Percentiles rank a stretch among this genome's conserved stretches.
phyloP scores from a whole-genome alignment of 2,113 vertebrate genomes.

The Tachysurus vachellii region DNA sequence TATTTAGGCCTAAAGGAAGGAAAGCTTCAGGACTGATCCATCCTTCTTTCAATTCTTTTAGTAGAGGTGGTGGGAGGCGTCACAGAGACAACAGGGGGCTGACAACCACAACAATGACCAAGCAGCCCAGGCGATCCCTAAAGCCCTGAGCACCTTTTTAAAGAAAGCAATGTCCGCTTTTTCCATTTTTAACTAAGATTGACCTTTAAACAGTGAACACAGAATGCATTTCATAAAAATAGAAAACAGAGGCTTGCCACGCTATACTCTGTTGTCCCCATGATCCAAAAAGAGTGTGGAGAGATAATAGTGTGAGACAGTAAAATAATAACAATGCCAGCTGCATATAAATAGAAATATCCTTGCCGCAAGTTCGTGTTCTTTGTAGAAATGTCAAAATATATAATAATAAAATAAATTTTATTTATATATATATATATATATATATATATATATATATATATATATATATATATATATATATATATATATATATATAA shows the following conservation, averaged over 20 bases:
- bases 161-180: constrained; percentile 21
- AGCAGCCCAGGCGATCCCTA: background rate
- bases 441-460: too few relatives aligned
- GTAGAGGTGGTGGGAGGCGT: constrained; percentile 12
- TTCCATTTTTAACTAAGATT: constrained; percentile 33
- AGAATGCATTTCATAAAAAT: constrained; percentile 19
- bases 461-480: too few relatives aligned
- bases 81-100: constrained; percentile 13
- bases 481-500: background rate
- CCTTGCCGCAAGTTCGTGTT: constrained; percentile 22
- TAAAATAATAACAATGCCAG: constrained; percentile 29
- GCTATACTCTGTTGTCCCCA: constrained; percentile 10
- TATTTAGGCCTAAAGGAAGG: constrained; percentile 31
- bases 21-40: constrained; percentile 25
- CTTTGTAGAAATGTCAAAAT: background rate
- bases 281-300: constrained; percentile 26
- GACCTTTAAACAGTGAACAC: constrained; percentile 40
- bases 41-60: constrained; percentile 14
- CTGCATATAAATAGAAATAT: constrained; percentile 30
- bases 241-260: background rate
- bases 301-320: constrained; percentile 37
- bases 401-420: too few relatives aligned
- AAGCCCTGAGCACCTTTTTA: background rate
- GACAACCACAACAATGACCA: constrained; percentile 26
- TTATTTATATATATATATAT: too few relatives aligned